phyloP scores from a whole-genome alignment of 2,888 invertebrate species.

The Drosophila parthenogenetica region DNA sequence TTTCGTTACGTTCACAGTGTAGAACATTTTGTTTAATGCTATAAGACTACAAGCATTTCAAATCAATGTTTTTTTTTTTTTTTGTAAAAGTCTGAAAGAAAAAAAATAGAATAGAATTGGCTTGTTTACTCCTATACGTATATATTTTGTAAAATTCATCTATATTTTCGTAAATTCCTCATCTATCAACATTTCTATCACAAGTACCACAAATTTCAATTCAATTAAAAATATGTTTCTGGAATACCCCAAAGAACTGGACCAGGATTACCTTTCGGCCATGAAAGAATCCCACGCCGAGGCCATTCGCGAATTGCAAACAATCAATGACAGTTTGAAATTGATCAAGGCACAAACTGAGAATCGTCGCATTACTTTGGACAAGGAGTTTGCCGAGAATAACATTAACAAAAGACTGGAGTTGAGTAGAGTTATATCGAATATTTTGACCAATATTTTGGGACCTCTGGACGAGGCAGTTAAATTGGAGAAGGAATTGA shows the following conservation, averaged over 20 bases:
- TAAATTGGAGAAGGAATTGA: slow-evolving; percentile 1
- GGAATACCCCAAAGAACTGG: neutral
- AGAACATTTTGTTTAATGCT: too few species aligned
- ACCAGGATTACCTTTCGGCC: neutral
- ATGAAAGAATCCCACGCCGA: slow-evolving; percentile 4
- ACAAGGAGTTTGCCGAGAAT: neutral
- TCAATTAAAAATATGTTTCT: neutral
- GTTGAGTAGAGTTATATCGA: neutral
- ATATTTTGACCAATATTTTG: neutral
- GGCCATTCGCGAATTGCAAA: slow-evolving; percentile 16
- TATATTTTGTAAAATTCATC: slow-evolving; percentile 2
- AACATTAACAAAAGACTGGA: neutral
- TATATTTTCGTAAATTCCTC: neutral
- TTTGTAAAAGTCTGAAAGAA: neutral
- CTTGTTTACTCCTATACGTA: neutral
- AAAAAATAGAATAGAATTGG: neutral
- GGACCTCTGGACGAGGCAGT: neutral
- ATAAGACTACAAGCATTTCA: too few species aligned
- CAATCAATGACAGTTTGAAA: slow-evolving; percentile 2
- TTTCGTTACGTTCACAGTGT: too few species aligned
- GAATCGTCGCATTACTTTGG: neutral
- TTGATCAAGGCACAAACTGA: neutral
- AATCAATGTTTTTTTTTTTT: too few species aligned
- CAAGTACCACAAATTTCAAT: neutral
- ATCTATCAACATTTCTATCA: neutral